Base-by-base conservation (phyloP, 2,888 invertebrate species). In the Acleris sparsana region DNA sequence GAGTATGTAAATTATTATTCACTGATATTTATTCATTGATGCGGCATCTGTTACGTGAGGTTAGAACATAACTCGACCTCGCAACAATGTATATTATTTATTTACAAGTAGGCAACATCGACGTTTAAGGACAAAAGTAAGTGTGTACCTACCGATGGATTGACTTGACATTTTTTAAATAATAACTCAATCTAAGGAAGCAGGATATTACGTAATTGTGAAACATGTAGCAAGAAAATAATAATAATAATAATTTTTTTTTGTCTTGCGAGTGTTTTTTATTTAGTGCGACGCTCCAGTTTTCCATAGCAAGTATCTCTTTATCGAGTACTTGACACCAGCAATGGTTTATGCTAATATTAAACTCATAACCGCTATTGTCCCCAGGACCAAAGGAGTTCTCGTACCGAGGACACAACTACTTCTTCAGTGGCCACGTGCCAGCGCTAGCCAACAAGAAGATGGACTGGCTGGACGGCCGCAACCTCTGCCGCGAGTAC, bases 401-500 rank as follows among this genome's bases (percentile, higher is more conserved):
- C 93, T 96, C 95, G 88, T 97, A 96, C 88, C 93, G 95, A 80
- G 97, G 97, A 61, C 97, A 96, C 91, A 96, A 97, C 88, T 97
- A 97, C 92, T 97, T 97, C 95, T 96, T 94, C 94, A 97, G 94
- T 77, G 96, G 96, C 20, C 97, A 97, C 83, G 95, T 97, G 63
- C 96, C 96, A 61, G 94, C 94, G 71, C 94, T 96, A 70, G 95
- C 96, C 67, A 96, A 95, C 83, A 95, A 95, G 85, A 97, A 96
- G 89, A 94, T 97, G 58, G 97, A 98, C 88, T 98, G 98, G 97
- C 87, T 97, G 75, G 97, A 97, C 78, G 97, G 97, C 29, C 95
- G 97, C 78, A 98, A 98, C 88, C 94, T 97, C 79, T 98, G 98
- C 93, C 94, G 98, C 73, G 97, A 97, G 86, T 97, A 97, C 89